phyloP scores from a whole-genome alignment of 2,113 vertebrate species.

The Oryzias melastigma region DNA sequence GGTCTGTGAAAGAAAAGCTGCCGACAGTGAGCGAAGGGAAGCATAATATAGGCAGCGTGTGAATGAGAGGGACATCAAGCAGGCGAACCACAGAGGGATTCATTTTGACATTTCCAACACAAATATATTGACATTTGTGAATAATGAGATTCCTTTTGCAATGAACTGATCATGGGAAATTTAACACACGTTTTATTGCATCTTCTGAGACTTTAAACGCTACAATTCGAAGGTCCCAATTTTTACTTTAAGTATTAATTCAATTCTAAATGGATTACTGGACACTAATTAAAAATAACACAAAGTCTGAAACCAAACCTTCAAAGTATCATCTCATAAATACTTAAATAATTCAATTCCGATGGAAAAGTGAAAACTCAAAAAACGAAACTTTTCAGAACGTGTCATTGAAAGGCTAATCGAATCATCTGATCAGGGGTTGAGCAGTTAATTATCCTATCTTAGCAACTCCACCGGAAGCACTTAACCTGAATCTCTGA shows the following conservation, averaged over 20 bases:
- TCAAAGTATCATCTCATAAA: not conserved
- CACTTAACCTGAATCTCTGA: constrained; percentile 47
- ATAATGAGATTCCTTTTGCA: too few relatives aligned
- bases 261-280: too few relatives aligned
- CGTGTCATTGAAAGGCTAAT: constrained; percentile 13
- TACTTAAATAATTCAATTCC: not conserved
- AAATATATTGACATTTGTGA: not conserved
- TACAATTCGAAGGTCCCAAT: constrained; percentile 2
- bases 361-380: not conserved
- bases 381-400: constrained; percentile 16
- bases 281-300: not conserved
- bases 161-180: too few relatives aligned
- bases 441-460: constrained; percentile 21
- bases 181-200: not conserved
- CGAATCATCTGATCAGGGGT: constrained; percentile 15
- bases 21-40: not conserved
- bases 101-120: not conserved
- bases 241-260: constrained; percentile 12
- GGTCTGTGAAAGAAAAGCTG: constrained; percentile 6
- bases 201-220: not conserved
- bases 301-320: not conserved
- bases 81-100: not conserved
- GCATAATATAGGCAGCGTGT: not conserved
- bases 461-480: constrained; percentile 25
- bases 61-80: not conserved